Conservation (phyloP, 2,797 vertebrate species). For the Pseudocheirus occidentalis region DNA sequence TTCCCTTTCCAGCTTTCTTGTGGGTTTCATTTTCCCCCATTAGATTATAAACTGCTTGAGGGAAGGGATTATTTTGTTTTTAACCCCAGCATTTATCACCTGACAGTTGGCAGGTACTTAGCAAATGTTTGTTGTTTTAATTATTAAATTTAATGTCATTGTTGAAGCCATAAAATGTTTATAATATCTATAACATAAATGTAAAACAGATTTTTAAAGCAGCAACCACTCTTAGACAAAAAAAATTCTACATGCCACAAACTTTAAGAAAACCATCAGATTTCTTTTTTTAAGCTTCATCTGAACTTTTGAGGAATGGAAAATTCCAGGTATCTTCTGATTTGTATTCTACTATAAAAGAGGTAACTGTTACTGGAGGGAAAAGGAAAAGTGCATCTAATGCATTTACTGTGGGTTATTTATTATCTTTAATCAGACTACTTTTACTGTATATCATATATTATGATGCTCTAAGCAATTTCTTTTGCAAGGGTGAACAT, state of each 20-base stretch:
- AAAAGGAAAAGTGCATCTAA: not conserved
- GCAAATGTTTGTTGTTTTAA: not conserved
- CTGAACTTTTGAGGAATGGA: not conserved
- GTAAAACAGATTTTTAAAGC: not conserved
- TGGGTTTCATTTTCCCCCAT: not conserved
- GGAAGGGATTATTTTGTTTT: not conserved
- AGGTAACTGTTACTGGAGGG: not conserved
- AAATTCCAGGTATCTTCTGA: not conserved
- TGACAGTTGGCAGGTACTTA: not conserved
- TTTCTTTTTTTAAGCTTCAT: not conserved
- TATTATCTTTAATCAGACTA: conserved; percentile 26
- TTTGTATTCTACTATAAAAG: not conserved
- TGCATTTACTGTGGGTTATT: not conserved
- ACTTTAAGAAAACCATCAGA: not conserved
- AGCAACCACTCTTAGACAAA: not conserved
- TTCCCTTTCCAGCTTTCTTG: not conserved
- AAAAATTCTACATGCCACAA: not conserved
- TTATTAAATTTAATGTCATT: not conserved
- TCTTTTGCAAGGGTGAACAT: not conserved
- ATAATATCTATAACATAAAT: not conserved
- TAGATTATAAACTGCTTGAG: not conserved
- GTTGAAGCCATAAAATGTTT: not conserved
- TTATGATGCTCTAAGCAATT: conserved; percentile 16
- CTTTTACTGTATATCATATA: conserved; percentile 33
- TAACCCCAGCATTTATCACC: not conserved